A percentile compares a stretch with the other conserved stretches of the same genome.
Evolutionary conservation across 2,888 invertebrate genomes (phyloP).

Genomic region (Empis livida): DNA sequence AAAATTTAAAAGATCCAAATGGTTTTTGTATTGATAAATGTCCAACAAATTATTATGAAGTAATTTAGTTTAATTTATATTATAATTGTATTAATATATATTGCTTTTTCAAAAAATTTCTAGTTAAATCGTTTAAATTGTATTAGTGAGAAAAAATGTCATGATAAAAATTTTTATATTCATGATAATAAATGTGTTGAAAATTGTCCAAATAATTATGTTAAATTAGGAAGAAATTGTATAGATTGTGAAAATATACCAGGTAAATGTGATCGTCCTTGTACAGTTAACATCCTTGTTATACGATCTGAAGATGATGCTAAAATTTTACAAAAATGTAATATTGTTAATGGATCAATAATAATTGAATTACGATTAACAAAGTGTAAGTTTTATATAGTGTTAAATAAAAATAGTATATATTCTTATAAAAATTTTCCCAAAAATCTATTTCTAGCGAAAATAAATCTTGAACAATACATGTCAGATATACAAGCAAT

Average conservation of each 20-base stretch:
- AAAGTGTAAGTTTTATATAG: slow-evolving; percentile 14
- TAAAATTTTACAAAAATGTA: slow-evolving; percentile 50
- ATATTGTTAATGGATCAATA: slow-evolving; percentile 52
- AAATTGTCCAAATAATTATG: slow-evolving; percentile 44
- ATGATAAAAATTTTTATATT: background rate
- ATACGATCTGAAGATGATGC: slow-evolving; percentile 38
- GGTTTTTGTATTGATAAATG: slow-evolving; percentile 51
- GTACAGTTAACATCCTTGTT: slow-evolving; percentile 34
- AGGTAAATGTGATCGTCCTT: slow-evolving; percentile 36
- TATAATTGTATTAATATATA: background rate
- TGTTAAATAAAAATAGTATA: too few species aligned
- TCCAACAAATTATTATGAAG: slow-evolving; percentile 38
- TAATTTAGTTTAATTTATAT: background rate
- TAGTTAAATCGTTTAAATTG: slow-evolving; percentile 1
- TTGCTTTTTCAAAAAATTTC: background rate
- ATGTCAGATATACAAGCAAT: slow-evolving; percentile 51
- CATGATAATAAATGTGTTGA: slow-evolving; percentile 40
- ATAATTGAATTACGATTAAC: slow-evolving; percentile 38
- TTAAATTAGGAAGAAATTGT: slow-evolving; percentile 18
- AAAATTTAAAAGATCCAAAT: slow-evolving; percentile 20
- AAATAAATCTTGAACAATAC: slow-evolving; percentile 40
- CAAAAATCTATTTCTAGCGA: too few species aligned
- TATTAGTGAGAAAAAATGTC: background rate
- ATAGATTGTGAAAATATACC: slow-evolving; percentile 19
- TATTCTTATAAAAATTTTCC: too few species aligned